Conservation (phyloP, 2,113 vertebrate species). For the Ellobius talpinus region DNA sequence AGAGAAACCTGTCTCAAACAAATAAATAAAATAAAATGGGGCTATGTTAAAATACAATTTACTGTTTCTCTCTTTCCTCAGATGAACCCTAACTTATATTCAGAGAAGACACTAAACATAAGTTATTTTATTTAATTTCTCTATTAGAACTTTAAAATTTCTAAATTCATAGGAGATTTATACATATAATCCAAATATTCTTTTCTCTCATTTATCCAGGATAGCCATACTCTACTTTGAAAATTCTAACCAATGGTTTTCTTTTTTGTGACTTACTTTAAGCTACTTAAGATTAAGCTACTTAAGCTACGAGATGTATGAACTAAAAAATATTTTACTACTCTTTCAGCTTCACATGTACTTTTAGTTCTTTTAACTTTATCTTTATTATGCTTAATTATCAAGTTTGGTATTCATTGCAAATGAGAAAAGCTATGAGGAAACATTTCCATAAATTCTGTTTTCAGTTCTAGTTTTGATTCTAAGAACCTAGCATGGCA, state of each 20-base stretch:
- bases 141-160: background rate
- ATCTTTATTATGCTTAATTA: conserved; percentile 31
- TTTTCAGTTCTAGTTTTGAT: conserved; percentile 4
- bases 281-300: background rate
- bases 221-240: background rate
- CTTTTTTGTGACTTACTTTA: background rate
- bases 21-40: no score
- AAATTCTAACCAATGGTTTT: background rate
- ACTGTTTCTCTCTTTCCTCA: background rate
- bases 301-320: background rate
- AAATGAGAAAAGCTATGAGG: background rate
- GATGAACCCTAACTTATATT: background rate
- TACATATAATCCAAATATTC: background rate
- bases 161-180: background rate
- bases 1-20: no score
- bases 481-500: background rate
- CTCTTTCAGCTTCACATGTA: background rate
- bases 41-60: background rate
- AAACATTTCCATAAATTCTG: background rate
- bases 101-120: background rate
- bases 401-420: background rate
- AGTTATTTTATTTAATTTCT: background rate
- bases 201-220: background rate
- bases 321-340: background rate
- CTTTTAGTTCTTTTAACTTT: conserved; percentile 46